Evolutionary conservation across 1,140 invertebrate species (phyloP).

Genomic region (Drosophila guanche): DNA sequence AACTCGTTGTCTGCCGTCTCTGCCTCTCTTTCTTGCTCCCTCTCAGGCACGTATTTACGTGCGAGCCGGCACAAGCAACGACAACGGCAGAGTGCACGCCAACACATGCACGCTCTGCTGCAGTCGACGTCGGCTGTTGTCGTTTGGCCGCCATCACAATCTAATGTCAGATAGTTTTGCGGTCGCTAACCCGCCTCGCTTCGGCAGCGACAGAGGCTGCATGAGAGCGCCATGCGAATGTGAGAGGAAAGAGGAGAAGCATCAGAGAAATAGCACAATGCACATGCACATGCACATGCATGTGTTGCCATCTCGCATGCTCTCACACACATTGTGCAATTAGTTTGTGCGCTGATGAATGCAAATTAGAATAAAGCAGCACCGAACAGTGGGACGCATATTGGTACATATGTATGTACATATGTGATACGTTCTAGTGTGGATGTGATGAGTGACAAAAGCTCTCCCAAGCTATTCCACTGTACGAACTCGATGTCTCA

Average conservation of each 20-base stretch:
- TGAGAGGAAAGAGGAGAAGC: constrained; percentile 51
- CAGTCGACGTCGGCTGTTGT: constrained; percentile 79
- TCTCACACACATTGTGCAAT: constrained; percentile 58
- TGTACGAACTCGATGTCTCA: constrained; percentile 26
- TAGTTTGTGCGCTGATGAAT: constrained; percentile 76
- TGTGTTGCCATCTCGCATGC: constrained; percentile 11
- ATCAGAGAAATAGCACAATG: constrained; percentile 59
- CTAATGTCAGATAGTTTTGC: constrained; percentile 84
- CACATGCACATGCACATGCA: constrained; percentile 35
- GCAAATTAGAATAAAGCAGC: constrained; percentile 70
- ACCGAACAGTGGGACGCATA: constrained; percentile 25
- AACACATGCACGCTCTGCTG: constrained; percentile 46
- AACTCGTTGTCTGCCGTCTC: not conserved
- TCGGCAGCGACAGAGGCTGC: constrained; percentile 12
- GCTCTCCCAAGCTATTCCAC: not conserved
- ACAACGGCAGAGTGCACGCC: constrained; percentile 18
- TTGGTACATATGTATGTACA: not conserved
- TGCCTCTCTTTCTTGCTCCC: not conserved
- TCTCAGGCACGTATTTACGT: constrained; percentile 37
- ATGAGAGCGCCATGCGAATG: constrained; percentile 36
- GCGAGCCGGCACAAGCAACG: constrained; percentile 52
- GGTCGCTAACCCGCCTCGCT: constrained; percentile 81
- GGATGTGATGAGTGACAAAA: not conserved
- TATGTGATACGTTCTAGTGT: not conserved
- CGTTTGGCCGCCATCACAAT: constrained; percentile 84